Evolutionary conservation across 2,797 vertebrate species (phyloP).

Genomic region (Hippocampus kuda): DNA sequence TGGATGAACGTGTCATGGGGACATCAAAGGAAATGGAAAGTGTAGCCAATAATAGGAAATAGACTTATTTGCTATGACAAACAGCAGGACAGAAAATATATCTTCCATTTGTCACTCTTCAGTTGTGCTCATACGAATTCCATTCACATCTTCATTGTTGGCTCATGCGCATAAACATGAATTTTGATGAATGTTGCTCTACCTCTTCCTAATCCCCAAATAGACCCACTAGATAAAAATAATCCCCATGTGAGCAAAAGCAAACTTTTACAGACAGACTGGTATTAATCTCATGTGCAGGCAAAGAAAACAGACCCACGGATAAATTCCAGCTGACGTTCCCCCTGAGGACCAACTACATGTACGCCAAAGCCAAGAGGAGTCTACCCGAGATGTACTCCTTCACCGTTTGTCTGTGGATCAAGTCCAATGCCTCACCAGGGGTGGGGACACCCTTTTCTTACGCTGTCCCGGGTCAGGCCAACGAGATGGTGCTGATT

Average conservation of each 20-base stretch:
- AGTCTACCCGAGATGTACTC: slow-evolving; percentile 97
- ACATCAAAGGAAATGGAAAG: not conserved
- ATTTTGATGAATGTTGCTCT: not conserved
- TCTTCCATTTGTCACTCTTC: not conserved
- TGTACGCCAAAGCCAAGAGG: slow-evolving; percentile 92
- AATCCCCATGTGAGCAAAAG: not conserved
- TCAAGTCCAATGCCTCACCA: slow-evolving; percentile 86
- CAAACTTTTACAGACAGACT: not conserved
- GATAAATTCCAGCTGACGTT: slow-evolving; percentile 94
- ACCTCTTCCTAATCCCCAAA: not conserved
- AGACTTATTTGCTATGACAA: not conserved
- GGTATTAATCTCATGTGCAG: slow-evolving; percentile 48
- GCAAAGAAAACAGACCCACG: slow-evolving; percentile 78
- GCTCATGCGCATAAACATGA: not conserved
- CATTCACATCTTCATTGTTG: not conserved
- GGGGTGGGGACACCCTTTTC: slow-evolving; percentile 94
- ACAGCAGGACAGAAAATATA: not conserved
- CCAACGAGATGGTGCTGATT: slow-evolving; percentile 91
- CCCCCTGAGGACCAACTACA: slow-evolving; percentile 92
- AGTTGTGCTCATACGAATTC: not conserved
- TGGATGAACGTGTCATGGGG: not conserved
- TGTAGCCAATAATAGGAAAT: no score
- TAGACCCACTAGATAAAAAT: not conserved
- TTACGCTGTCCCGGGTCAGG: slow-evolving; percentile 85
- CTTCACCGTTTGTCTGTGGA: slow-evolving; percentile 93